Evolutionary conservation across 2,888 invertebrate genomes (phyloP).

Genomic region (Eristalis intricaria): DNA sequence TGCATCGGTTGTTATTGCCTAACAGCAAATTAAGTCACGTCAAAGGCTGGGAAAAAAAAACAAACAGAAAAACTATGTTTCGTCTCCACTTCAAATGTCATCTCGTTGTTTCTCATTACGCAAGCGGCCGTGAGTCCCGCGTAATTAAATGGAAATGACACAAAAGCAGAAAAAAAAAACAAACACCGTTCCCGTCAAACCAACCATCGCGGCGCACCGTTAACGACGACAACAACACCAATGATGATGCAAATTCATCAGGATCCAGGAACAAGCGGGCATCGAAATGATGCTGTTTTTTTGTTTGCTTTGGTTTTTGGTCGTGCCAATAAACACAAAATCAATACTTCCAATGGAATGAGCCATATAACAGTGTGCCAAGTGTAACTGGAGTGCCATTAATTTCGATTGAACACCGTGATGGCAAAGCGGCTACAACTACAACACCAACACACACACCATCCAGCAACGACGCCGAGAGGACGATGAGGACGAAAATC

Average conservation of each 20-base stretch:
- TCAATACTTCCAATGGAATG: slow-evolving; percentile 64
- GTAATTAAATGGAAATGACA: slow-evolving; percentile 52
- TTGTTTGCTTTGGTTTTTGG: not conserved
- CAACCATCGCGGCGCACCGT: not conserved
- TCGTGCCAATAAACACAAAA: slow-evolving; percentile 58
- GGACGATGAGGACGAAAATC: slow-evolving; percentile 42
- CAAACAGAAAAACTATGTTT: slow-evolving; percentile 22
- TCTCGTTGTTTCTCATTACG: slow-evolving; percentile 39
- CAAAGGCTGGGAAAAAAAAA: slow-evolving; percentile 19
- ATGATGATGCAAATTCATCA: slow-evolving; percentile 52
- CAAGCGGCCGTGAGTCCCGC: slow-evolving; percentile 20
- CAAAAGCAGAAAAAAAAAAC: slow-evolving; percentile 5
- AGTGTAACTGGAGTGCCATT: slow-evolving; percentile 57
- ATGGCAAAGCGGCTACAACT: slow-evolving; percentile 24
- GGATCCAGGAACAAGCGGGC: not conserved
- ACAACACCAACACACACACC: not conserved
- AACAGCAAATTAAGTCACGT: slow-evolving; percentile 21
- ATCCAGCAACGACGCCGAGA: slow-evolving; percentile 3
- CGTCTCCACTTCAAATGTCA: slow-evolving; percentile 18
- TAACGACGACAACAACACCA: slow-evolving; percentile 24
- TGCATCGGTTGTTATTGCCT: not conserved
- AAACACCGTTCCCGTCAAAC: slow-evolving; percentile 1
- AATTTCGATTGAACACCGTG: slow-evolving; percentile 59
- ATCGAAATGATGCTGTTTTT: not conserved
- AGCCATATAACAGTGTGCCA: slow-evolving; percentile 63